phyloP scores from a whole-genome alignment of 2,888 invertebrate genomes.

The Odontocerum albicorne region DNA sequence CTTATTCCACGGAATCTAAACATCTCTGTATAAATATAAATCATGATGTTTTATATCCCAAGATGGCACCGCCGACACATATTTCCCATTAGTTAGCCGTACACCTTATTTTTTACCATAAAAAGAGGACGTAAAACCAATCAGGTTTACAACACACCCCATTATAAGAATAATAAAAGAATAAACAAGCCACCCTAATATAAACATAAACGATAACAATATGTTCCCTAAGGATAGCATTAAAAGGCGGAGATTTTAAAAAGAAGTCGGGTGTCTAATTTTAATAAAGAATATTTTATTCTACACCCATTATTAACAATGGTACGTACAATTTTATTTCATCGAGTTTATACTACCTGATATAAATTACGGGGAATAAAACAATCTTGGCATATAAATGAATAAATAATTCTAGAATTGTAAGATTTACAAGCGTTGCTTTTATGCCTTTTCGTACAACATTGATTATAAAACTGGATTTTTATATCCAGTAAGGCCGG shows the following conservation, averaged over 20 bases:
- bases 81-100: constrained; percentile 34
- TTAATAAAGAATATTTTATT: constrained; percentile 7
- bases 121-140: constrained; percentile 37
- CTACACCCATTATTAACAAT: constrained; percentile 9
- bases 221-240: constrained; percentile 8
- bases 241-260: constrained; percentile 6
- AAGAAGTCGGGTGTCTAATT: constrained; percentile 4
- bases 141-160: constrained; percentile 30
- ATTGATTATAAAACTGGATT: background rate
- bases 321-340: constrained; percentile 4
- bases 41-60: constrained; percentile 31
- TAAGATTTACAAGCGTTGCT: constrained; percentile 12
- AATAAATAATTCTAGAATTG: constrained; percentile 1
- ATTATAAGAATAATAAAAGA: constrained; percentile 34
- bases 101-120: constrained; percentile 39
- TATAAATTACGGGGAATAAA: constrained; percentile 22
- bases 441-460: background rate
- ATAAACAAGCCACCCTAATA: constrained; percentile 32
- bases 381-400: constrained; percentile 16
- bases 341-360: constrained; percentile 3
- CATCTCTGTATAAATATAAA: constrained; percentile 28
- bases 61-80: constrained; percentile 34
- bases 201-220: constrained; percentile 32
- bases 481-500: background rate
- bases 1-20: constrained; percentile 20